phyloP scores from a whole-genome alignment of 2,888 invertebrate genomes.

The Dendrolimus houi region DNA sequence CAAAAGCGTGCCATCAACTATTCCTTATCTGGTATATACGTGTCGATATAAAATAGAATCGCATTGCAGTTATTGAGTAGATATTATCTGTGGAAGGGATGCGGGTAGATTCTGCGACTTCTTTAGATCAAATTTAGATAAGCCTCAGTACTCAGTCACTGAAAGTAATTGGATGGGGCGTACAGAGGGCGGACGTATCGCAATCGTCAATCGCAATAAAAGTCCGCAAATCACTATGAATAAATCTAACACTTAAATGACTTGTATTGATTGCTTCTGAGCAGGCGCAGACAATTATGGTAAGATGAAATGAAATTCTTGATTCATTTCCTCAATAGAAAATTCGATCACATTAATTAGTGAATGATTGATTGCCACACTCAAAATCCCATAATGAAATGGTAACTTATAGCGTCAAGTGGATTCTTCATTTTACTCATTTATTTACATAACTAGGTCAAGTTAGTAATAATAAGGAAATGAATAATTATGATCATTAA shows the following conservation, averaged over 20 bases:
- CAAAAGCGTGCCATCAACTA: conserved; percentile 21
- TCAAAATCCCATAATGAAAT: neutral
- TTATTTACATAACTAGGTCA: too few relatives aligned
- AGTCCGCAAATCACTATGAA: conserved; percentile 29
- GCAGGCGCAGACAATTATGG: neutral
- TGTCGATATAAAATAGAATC: conserved; percentile 49
- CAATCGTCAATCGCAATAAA: conserved; percentile 65
- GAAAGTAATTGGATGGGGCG: conserved; percentile 69
- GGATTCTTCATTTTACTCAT: too few relatives aligned
- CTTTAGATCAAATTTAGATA: conserved; percentile 69
- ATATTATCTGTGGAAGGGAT: conserved; percentile 16
- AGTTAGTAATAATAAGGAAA: too few relatives aligned
- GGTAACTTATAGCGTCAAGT: neutral
- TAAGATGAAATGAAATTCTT: neutral
- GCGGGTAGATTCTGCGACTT: conserved; percentile 38
- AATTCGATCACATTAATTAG: too few relatives aligned
- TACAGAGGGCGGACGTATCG: conserved; percentile 48
- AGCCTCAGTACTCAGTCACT: conserved; percentile 38
- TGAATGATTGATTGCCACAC: too few relatives aligned
- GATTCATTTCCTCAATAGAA: neutral
- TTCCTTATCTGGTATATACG: conserved; percentile 38
- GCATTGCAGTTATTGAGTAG: conserved; percentile 23
- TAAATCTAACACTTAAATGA: neutral
- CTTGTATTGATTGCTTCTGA: neutral
- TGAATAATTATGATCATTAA: too few relatives aligned